A percentile compares a stretch with the other conserved stretches of the same genome.
These are phyloP conservation scores for Chloromyia formosa DNA, from an alignment of 2,888 invertebrate genomes.

Conservation along the genomic window DNA sequence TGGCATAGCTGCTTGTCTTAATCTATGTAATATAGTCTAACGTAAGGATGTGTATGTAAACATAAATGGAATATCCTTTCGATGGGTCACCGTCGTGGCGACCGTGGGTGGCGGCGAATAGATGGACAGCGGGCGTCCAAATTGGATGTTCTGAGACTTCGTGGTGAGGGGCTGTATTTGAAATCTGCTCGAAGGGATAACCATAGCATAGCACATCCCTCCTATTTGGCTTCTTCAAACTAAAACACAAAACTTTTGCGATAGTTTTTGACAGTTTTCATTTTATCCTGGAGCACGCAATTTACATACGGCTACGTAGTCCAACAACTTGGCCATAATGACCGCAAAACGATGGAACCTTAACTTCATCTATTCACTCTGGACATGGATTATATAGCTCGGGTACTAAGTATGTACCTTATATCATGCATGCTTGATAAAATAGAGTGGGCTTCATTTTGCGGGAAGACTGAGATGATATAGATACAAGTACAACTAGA, in stretches of 20 bases:
- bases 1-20: conserved; percentile 23
- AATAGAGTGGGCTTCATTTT: conserved; percentile 28
- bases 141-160: neutral
- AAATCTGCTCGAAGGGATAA: conserved; percentile 6
- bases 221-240: conserved; percentile 49
- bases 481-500: neutral
- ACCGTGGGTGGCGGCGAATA: conserved; percentile 35
- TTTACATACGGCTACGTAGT: conserved; percentile 43
- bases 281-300: conserved; percentile 48
- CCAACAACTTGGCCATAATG: conserved; percentile 34
- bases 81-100: conserved; percentile 31
- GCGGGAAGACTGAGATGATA: neutral
- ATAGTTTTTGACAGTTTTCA: conserved; percentile 51
- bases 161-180: neutral
- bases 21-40: conserved; percentile 23
- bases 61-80: conserved; percentile 41
- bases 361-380: conserved; percentile 17
- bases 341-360: conserved; percentile 22
- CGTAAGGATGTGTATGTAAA: conserved; percentile 35
- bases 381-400: too few relatives aligned
- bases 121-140: conserved; percentile 29
- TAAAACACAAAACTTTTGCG: conserved; percentile 49
- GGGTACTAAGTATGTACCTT: neutral
- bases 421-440: conserved; percentile 15
- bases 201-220: conserved; percentile 14